Conservation (phyloP, 1,140 invertebrate genomes). For the Idris sp. region DNA sequence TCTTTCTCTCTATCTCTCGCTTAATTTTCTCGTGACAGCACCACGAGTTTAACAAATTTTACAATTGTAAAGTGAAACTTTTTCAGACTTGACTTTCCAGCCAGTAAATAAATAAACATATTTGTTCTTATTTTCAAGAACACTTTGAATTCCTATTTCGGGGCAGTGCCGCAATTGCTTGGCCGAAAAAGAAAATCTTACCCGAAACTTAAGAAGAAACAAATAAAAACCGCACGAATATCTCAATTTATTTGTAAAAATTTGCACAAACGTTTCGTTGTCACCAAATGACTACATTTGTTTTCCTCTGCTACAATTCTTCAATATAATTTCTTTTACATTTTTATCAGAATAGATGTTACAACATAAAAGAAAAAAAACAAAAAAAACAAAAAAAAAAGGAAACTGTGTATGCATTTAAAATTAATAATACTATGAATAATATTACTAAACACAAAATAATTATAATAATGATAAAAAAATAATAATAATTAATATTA, state of each 20-base stretch:
- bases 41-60: too few relatives aligned
- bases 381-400: too few relatives aligned
- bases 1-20: too few relatives aligned
- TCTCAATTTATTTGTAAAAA: conserved; percentile 42
- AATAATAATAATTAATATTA: conserved; percentile 54
- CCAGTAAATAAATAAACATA: conserved; percentile 1
- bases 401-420: conserved; percentile 74
- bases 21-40: too few relatives aligned
- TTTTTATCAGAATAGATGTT: conserved; percentile 71
- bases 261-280: conserved; percentile 20
- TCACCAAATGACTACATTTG: conserved; percentile 27
- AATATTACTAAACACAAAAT: conserved; percentile 67
- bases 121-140: conserved; percentile 30
- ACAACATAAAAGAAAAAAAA: conserved; percentile 38
- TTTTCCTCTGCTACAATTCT: conserved; percentile 49
- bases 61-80: too few relatives aligned
- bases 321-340: conserved; percentile 57
- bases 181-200: conserved; percentile 15
- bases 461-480: conserved; percentile 70
- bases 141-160: conserved; percentile 30
- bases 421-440: conserved; percentile 64
- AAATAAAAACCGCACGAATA: conserved; percentile 17
- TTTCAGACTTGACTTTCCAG: conserved; percentile 19
- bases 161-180: conserved; percentile 26
- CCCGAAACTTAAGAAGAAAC: conserved; percentile 14